A percentile compares a stretch with the other conserved stretches of the same genome.
Evolutionary conservation across 2,113 vertebrate genomes (phyloP).

Genomic region (Talpa occidentalis): DNA sequence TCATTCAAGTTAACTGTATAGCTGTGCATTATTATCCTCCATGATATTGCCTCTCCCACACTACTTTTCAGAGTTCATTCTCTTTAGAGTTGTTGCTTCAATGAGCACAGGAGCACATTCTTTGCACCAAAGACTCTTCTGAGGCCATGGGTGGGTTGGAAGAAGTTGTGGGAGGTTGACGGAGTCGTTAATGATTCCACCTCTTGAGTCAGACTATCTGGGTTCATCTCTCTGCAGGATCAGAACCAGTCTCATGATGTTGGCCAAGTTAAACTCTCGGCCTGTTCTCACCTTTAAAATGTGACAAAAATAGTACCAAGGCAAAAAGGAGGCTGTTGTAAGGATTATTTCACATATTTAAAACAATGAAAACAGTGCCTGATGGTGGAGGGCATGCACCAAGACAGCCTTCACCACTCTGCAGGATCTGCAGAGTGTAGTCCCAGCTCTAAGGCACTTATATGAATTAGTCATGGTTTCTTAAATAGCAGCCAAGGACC

Average conservation of each 20-base stretch:
- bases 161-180: neutral
- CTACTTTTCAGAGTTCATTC: neutral
- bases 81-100: neutral
- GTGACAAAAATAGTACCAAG: neutral
- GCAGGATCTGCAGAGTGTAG: too few relatives aligned
- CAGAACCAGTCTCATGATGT: neutral
- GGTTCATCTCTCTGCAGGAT: neutral
- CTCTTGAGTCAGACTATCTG: neutral
- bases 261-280: neutral
- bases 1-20: neutral
- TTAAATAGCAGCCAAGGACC: neutral
- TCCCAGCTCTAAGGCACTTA: neutral
- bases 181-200: neutral
- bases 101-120: neutral
- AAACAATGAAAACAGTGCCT: neutral
- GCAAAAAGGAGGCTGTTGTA: neutral
- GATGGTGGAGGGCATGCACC: neutral
- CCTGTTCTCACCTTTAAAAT: slow-evolving; percentile 4
- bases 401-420: neutral
- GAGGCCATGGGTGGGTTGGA: neutral
- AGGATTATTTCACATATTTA: neutral
- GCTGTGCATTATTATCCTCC: neutral
- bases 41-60: fast-evolving
- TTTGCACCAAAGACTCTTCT: neutral
- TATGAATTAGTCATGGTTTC: neutral